These are phyloP conservation scores for Gadus chalcogrammus DNA, from an alignment of 2,113 vertebrate genomes.

Conservation along the genomic window DNA sequence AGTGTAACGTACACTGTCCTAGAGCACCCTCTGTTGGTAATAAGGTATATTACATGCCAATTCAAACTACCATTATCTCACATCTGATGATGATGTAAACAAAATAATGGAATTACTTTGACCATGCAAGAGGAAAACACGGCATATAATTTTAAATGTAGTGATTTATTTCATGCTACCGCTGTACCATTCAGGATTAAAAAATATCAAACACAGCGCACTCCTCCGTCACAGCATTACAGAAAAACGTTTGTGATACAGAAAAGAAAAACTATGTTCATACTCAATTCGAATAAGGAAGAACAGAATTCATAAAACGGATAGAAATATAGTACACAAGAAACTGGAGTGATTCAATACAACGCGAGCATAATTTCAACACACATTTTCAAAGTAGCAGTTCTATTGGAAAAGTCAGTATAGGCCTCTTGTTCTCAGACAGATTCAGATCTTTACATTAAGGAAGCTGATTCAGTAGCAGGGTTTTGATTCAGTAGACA, in stretches of 20 bases:
- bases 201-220: conserved; percentile 40
- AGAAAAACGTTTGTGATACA: conserved; percentile 39
- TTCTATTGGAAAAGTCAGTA: too few species aligned
- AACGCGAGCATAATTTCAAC: neutral
- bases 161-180: conserved; percentile 73
- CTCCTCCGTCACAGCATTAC: neutral
- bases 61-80: neutral
- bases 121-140: neutral
- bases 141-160: conserved; percentile 32
- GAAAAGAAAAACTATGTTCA: conserved; percentile 38
- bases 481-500: too few species aligned
- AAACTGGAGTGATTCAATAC: conserved; percentile 22
- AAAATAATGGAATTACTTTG: neutral
- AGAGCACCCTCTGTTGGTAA: conserved; percentile 60
- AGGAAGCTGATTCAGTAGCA: too few species aligned
- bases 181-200: conserved; percentile 27
- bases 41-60: neutral
- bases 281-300: conserved; percentile 24
- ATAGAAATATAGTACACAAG: conserved; percentile 45
- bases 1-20: conserved; percentile 17
- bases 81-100: too few species aligned
- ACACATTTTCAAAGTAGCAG: too few species aligned
- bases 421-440: too few species aligned
- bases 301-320: conserved; percentile 29
- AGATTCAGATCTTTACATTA: too few species aligned